A percentile compares a stretch with the other conserved stretches of the same genome.
Conservation (phyloP, 2,888 invertebrate genomes). For the Crepidodera aurea region DNA sequence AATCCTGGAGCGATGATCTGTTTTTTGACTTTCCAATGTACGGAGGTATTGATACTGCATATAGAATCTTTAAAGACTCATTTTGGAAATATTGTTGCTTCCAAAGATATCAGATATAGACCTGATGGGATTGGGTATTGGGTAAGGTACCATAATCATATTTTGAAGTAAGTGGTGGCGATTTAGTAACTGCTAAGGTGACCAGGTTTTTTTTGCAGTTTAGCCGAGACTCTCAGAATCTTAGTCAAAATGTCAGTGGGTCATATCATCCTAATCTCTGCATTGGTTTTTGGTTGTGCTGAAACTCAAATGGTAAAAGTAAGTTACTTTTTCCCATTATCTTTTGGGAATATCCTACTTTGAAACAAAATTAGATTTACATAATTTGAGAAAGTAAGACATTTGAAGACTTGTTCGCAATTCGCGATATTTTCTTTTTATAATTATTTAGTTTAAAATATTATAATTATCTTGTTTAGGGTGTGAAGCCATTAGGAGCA, state of each 20-base stretch:
- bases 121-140: constrained; percentile 8
- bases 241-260: constrained; percentile 31
- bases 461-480: no score
- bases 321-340: no score
- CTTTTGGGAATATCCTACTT: no score
- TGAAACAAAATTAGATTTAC: no score
- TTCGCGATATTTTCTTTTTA: no score
- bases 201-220: constrained; percentile 11
- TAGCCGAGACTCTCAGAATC: constrained; percentile 25
- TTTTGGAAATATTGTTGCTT: constrained; percentile 23
- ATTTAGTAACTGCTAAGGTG: no score
- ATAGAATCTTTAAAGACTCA: constrained; percentile 33
- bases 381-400: no score
- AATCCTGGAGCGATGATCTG: constrained; percentile 2
- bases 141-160: constrained; percentile 15
- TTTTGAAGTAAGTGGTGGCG: constrained; percentile 1
- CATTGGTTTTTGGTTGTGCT: constrained; percentile 35
- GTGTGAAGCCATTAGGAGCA: constrained; percentile 30
- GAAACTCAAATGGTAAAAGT: constrained; percentile 39
- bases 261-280: constrained; percentile 33
- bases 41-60: constrained; percentile 31
- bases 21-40: constrained; percentile 28
- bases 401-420: no score
- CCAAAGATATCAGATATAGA: constrained; percentile 15
- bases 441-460: no score